These are phyloP conservation scores for Cyphomyrmex costatus DNA, from an alignment of 1,140 invertebrate genomes.

Conservation along the genomic window DNA sequence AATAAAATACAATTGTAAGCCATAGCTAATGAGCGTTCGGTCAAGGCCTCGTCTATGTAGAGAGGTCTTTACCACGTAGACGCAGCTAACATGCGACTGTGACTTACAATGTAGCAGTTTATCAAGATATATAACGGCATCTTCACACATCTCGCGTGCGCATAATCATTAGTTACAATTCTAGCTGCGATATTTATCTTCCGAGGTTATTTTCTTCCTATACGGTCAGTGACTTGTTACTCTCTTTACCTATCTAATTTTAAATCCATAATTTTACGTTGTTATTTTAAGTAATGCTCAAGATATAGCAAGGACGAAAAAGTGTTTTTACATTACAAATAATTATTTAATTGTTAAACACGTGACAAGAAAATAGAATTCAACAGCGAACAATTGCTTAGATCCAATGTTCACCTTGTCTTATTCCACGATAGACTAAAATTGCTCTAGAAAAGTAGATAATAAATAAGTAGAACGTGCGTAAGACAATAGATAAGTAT, in stretches of 20 bases:
- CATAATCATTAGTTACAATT: constrained; percentile 21
- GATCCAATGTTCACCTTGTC: background rate
- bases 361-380: background rate
- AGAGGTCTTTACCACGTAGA: constrained; percentile 1
- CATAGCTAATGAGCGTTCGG: background rate
- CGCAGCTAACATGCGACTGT: background rate
- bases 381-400: background rate
- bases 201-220: background rate
- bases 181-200: background rate
- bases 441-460: background rate
- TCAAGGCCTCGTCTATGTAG: background rate
- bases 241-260: background rate
- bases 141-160: background rate
- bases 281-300: background rate
- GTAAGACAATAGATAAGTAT: background rate
- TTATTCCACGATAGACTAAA: background rate
- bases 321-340: background rate
- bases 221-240: background rate
- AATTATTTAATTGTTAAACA: background rate
- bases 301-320: background rate
- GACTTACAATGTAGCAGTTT: background rate
- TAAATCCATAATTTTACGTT: background rate
- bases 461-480: background rate
- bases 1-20: background rate
- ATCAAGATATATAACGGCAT: background rate